These are phyloP conservation scores for Aplysia californica DNA, from an alignment of 1,140 invertebrate species.

Conservation along the genomic window DNA sequence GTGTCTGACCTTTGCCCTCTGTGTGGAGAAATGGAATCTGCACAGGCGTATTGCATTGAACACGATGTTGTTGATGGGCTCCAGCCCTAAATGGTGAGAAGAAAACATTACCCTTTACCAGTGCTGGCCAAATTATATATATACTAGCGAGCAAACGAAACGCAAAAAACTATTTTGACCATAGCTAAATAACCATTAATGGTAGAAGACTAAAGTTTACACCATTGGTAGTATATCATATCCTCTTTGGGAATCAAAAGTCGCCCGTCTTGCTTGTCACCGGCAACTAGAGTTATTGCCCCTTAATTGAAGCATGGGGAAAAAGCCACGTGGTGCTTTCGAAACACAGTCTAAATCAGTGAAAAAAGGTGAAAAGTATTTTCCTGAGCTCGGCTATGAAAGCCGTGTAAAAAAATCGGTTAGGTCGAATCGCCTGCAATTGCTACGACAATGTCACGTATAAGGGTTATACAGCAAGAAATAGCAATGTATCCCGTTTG, in stretches of 20 bases:
- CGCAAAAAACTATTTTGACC: too few species aligned
- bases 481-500: not conserved
- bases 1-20: conserved; percentile 81
- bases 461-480: too few species aligned
- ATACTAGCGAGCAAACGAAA: too few species aligned
- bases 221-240: too few species aligned
- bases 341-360: not conserved
- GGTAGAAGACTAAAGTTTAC: too few species aligned
- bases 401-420: not conserved
- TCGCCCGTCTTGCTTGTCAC: too few species aligned
- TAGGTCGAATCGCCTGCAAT: not conserved
- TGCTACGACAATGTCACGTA: not conserved
- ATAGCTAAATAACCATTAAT: too few species aligned
- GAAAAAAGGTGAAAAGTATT: not conserved
- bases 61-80: conserved; percentile 80
- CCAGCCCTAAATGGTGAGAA: conserved; percentile 66
- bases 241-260: too few species aligned
- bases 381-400: not conserved
- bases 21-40: conserved; percentile 85
- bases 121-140: not conserved
- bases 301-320: too few species aligned
- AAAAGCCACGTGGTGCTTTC: too few species aligned
- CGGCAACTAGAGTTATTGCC: too few species aligned
- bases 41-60: conserved; percentile 85
- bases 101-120: not conserved